Evolutionary conservation across 2,888 invertebrate genomes (phyloP), one percentile per base, ranked within the genome.

Genomic region (Sympetrum striolatum): DNA sequence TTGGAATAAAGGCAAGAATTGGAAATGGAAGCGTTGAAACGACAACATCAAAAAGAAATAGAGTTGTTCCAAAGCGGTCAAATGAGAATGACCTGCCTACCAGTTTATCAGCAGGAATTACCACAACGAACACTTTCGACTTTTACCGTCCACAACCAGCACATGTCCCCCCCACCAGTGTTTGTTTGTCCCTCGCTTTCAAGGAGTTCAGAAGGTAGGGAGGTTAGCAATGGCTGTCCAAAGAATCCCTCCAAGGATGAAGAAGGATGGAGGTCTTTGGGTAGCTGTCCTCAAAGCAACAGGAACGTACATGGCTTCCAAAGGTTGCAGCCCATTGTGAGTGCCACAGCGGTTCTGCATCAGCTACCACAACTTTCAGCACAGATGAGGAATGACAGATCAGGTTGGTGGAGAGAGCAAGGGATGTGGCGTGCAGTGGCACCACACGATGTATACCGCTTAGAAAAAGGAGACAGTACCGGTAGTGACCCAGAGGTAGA

Each of bases 11-110:
- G 95, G 92, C 95, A 95, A 92, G 95, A 95, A 92, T 93, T 94
- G 92, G 95, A 95, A 93, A 92, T 95, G 91, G 95, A 95, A 92
- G 95, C 95, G 91, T 93, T 95, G 92, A 94, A 95, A 91, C 93
- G 94, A 91, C 94, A 94, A 91, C 95, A 95, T 92, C 94, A 92
- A 25, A 92, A 93, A 81, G 93, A 93, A 90, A 92, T 93, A 81
- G 92, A 92, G 58, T 91, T 92, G 44, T 93, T 92, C 91, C 91
- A 86, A 48, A 86, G 37, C n/a, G 18, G n/a, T n/a, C 25, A 92
- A 18, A 92, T 92, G 53, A 92, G 92, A 31, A 91, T 92, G 39
- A 92, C 92, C 79, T 92, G 91, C 10, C 90, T 91, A 80, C 86
- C 91, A 73, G 91, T 91, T 14, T 91, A 91, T 64, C 91, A 80